A percentile compares a stretch with the other conserved stretches of the same genome.
Conservation (phyloP, 92 coral and sea anemone genomes). For the Diadumene lineata region DNA sequence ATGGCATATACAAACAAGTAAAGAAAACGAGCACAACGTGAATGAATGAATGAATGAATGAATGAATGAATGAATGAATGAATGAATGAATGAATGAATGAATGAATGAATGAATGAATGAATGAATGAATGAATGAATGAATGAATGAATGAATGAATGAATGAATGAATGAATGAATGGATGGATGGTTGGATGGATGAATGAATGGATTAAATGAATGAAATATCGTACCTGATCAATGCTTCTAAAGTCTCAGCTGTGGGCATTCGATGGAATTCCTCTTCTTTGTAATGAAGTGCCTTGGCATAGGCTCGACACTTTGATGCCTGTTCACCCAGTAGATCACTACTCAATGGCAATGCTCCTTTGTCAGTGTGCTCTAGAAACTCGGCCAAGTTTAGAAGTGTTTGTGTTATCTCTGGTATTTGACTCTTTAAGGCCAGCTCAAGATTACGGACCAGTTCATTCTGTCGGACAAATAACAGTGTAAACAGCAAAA, state of each 20-base stretch:
- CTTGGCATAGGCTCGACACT: constrained; percentile 98
- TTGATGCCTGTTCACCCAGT: constrained; percentile 95
- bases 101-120: no score
- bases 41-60: no score
- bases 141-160: no score
- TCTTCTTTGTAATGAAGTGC: constrained; percentile 99
- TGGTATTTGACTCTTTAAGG: constrained; percentile 89
- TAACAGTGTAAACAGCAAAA: background rate
- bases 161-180: no score
- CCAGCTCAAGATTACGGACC: constrained; percentile 84
- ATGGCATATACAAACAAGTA: no score
- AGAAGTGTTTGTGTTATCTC: constrained; percentile 97
- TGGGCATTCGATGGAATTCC: constrained; percentile 94
- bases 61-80: no score
- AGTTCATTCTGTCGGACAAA: constrained; percentile 95
- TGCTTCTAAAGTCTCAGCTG: constrained; percentile 91
- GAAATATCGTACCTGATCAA: constrained; percentile 65
- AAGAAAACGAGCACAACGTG: no score
- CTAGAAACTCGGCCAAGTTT: constrained; percentile 95
- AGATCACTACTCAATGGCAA: constrained; percentile 90
- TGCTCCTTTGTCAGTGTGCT: constrained; percentile 98
- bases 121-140: no score
- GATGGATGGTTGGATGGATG: background rate
- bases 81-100: no score
- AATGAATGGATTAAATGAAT: background rate